Conservation (phyloP, 2,797 vertebrate species). For the Paedocypris micromegethes region DNA sequence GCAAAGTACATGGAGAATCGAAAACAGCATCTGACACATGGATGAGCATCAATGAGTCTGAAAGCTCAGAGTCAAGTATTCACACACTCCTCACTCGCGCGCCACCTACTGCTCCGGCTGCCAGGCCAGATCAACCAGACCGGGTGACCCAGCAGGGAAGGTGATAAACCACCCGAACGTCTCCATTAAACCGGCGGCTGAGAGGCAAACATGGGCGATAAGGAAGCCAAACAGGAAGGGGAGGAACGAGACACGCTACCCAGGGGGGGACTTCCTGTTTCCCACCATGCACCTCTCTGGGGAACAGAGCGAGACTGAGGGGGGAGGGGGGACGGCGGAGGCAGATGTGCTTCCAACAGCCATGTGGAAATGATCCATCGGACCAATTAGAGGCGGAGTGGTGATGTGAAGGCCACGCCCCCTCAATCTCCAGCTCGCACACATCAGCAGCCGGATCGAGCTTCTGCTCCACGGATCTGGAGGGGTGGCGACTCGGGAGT, state of each 20-base stretch:
- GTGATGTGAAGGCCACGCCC: constrained; percentile 15
- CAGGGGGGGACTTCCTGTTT: constrained; percentile 42
- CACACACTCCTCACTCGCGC: no score
- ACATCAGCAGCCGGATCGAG: background rate
- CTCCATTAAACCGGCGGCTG: constrained; percentile 18
- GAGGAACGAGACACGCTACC: constrained; percentile 28
- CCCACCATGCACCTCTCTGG: constrained; percentile 35
- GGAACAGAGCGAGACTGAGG: constrained; percentile 15
- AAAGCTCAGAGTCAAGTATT: no score
- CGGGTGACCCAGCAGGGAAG: constrained; percentile 7
- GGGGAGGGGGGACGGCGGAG: constrained; percentile 31
- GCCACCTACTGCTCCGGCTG: background rate
- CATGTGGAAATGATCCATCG: constrained; percentile 54
- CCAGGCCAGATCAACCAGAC: background rate
- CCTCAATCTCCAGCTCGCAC: constrained; percentile 5
- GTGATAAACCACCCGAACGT: constrained; percentile 17
- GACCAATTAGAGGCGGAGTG: constrained; percentile 43
- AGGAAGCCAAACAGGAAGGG: constrained; percentile 32
- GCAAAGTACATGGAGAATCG: no score
- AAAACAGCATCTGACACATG: no score
- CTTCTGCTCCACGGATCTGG: background rate
- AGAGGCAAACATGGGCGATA: constrained; percentile 15
- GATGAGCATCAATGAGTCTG: no score
- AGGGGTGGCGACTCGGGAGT: background rate
- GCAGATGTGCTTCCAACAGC: constrained; percentile 46